Conservation (phyloP, 2,888 invertebrate genomes). For the Dione juno region DNA sequence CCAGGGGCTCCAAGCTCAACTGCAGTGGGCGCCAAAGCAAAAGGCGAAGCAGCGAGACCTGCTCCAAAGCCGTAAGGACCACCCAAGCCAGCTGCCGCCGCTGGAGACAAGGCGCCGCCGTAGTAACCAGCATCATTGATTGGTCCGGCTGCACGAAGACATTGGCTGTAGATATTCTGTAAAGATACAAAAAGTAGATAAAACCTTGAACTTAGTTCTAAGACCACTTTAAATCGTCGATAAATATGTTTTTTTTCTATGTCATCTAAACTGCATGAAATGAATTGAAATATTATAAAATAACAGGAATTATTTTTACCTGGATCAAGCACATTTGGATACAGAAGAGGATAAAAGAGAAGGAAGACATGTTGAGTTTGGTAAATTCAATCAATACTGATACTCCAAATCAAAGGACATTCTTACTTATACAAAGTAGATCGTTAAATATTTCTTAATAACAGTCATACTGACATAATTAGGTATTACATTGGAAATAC, state of each 20-base stretch:
- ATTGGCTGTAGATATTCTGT: conserved; percentile 45
- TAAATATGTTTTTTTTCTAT: too few relatives aligned
- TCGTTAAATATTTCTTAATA: background rate
- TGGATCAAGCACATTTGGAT: conserved; percentile 58
- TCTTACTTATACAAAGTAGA: conserved; percentile 19
- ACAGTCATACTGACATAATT: conserved; percentile 15
- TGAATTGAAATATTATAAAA: background rate
- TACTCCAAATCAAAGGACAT: background rate
- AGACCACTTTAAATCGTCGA: too few relatives aligned
- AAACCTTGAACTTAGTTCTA: too few relatives aligned
- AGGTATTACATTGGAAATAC: conserved; percentile 16
- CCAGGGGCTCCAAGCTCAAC: conserved; percentile 29
- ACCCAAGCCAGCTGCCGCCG: conserved; percentile 24
- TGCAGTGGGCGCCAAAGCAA: conserved; percentile 32
- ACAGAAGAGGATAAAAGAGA: conserved; percentile 53
- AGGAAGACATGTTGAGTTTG: conserved; percentile 50
- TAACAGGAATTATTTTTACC: conserved; percentile 44
- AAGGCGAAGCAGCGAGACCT: conserved; percentile 27
- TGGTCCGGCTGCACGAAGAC: conserved; percentile 36
- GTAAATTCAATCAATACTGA: background rate
- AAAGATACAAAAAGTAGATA: conserved; percentile 5
- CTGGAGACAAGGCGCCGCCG: conserved; percentile 18
- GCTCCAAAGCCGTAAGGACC: conserved; percentile 27
- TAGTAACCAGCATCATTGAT: conserved; percentile 13
- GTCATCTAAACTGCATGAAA: too few relatives aligned